Evolutionary conservation across 2,797 vertebrate genomes (phyloP).

Genomic region (Amblyraja radiata): DNA sequence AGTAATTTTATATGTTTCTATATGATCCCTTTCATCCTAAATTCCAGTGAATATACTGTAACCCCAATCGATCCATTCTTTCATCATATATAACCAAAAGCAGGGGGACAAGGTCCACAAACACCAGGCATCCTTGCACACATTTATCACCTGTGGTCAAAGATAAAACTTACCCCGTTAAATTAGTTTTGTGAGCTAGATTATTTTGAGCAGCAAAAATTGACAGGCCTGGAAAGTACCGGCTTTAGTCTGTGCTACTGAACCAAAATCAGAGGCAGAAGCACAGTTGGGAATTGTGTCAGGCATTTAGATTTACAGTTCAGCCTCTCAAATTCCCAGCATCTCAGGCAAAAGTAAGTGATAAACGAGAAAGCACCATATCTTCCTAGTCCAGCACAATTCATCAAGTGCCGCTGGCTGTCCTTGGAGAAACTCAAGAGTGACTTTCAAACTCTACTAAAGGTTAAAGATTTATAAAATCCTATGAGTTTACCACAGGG

Average conservation of each 20-base stretch:
- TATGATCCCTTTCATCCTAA: no score
- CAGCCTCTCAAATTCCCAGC: no score
- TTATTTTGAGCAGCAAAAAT: background rate
- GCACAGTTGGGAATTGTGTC: background rate
- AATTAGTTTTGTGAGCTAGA: background rate
- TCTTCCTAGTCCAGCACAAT: constrained; percentile 17
- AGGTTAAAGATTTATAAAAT: constrained; percentile 32
- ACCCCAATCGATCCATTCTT: no score
- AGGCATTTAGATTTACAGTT: background rate
- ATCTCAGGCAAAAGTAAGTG: constrained; percentile 24
- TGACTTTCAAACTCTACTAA: constrained; percentile 28
- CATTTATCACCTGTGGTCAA: no score
- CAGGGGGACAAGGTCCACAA: no score
- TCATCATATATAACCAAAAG: no score
- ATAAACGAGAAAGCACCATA: constrained; percentile 22
- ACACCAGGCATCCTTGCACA: no score
- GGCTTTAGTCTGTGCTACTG: background rate
- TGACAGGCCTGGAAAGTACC: background rate
- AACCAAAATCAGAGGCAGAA: background rate
- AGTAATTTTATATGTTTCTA: no score
- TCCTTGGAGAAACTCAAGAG: constrained; percentile 18
- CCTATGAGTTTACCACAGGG: background rate
- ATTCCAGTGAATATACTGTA: no score
- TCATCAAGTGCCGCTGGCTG: background rate
- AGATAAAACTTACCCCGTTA: background rate